A percentile compares a stretch with the other conserved stretches of the same genome.
These are phyloP conservation scores for Sesia apiformis DNA, from an alignment of 2,888 invertebrate species.

Conservation along the genomic window DNA sequence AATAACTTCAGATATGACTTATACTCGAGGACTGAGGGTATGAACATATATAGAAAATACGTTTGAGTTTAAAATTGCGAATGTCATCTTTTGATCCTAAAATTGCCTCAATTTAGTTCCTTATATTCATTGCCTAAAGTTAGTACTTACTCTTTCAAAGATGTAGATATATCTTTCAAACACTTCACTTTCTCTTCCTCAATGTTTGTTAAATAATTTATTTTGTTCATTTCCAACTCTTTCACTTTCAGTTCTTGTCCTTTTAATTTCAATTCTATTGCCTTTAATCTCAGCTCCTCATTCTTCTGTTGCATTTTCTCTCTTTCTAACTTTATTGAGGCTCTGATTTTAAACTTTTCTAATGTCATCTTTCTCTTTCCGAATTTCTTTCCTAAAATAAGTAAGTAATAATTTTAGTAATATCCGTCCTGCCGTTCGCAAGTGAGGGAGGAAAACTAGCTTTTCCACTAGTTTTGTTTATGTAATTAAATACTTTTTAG, in stretches of 20 bases:
- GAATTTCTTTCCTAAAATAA: neutral
- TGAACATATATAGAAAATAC: neutral
- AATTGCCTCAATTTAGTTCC: too few species aligned
- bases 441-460: too few species aligned
- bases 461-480: too few species aligned
- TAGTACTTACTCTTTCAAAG: conserved; percentile 28
- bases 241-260: conserved; percentile 33
- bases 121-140: too few species aligned
- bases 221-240: conserved; percentile 35
- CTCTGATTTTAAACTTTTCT: neutral
- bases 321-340: conserved; percentile 19
- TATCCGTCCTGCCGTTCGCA: too few species aligned
- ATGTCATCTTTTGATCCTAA: too few species aligned
- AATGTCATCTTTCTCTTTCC: neutral
- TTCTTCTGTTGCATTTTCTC: conserved; percentile 27
- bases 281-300: conserved; percentile 31
- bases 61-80: neutral
- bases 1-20: too few species aligned
- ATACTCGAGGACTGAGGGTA: neutral
- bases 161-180: conserved; percentile 30
- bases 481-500: too few species aligned
- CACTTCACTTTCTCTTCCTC: conserved; percentile 36
- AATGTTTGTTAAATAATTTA: conserved; percentile 30
- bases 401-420: conserved; percentile 1
- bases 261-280: conserved; percentile 31